phyloP scores from a whole-genome alignment of 2,797 vertebrate genomes.

The Sylvia borin region DNA sequence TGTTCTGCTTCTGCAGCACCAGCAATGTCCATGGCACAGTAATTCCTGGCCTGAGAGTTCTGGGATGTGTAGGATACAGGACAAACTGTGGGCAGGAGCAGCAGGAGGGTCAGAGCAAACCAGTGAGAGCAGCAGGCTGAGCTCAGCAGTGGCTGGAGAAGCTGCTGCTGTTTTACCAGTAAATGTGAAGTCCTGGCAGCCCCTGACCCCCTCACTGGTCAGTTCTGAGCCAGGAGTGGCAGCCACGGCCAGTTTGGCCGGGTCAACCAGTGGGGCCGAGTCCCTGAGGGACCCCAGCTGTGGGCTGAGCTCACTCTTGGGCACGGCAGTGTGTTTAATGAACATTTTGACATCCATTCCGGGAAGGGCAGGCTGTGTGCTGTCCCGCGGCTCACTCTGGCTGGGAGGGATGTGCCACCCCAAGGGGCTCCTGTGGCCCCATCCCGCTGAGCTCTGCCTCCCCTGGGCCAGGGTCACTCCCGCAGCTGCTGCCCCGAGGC shows the following conservation, averaged over 20 bases:
- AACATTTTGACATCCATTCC: fast-evolving
- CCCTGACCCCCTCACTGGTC: background rate
- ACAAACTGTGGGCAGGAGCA: background rate
- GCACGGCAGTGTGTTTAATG: fast-evolving
- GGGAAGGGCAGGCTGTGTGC: fast-evolving
- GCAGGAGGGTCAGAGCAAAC: background rate
- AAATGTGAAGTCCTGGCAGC: background rate
- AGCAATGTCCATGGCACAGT: fast-evolving
- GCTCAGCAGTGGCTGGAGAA: background rate
- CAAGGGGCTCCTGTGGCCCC: fast-evolving
- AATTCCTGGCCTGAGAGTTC: fast-evolving
- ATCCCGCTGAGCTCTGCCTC: fast-evolving
- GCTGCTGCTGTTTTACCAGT: background rate
- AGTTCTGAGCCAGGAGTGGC: background rate
- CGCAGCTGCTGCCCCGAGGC: fast-evolving
- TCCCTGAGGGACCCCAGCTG: background rate
- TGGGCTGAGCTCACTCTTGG: fast-evolving
- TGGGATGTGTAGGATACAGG: background rate
- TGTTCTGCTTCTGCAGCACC: background rate
- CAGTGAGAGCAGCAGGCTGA: fast-evolving
- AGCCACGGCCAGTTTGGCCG: fast-evolving
- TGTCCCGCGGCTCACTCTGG: fast-evolving
- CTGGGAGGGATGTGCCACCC: fast-evolving
- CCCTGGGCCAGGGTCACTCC: background rate
- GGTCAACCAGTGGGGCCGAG: background rate